Percentiles rank a stretch among this genome's conserved stretches.
phyloP scores from a whole-genome alignment of 2,113 vertebrate species.

The Erythrolamprus reginae region DNA sequence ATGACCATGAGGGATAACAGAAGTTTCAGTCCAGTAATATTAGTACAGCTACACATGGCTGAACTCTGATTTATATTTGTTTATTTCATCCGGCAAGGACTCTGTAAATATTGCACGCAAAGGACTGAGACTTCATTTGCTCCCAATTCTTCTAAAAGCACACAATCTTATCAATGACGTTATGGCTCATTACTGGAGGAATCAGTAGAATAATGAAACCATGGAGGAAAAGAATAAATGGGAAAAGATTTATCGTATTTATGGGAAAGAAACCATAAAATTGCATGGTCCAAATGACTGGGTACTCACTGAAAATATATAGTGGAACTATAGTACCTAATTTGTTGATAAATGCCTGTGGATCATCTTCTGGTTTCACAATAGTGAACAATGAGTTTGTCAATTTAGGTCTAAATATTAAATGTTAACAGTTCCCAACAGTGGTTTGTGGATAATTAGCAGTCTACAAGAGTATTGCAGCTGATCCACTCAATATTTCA shows the following conservation, averaged over 20 bases:
- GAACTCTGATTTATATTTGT: neutral
- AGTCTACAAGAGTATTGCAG: neutral
- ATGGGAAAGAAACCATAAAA: neutral
- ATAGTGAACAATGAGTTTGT: neutral
- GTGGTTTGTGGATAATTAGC: neutral
- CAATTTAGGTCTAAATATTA: neutral
- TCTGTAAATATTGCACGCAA: neutral
- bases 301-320: neutral
- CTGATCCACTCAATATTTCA: neutral
- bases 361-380: neutral
- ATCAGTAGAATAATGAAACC: neutral
- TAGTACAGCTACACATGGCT: neutral
- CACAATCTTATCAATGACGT: neutral
- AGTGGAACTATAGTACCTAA: neutral
- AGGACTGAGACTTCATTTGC: neutral
- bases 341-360: neutral
- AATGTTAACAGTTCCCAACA: neutral
- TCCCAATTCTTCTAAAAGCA: neutral
- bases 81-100: neutral
- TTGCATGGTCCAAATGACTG: neutral
- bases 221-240: neutral
- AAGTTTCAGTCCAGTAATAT: neutral
- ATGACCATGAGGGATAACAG: neutral
- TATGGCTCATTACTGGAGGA: neutral
- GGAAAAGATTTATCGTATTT: neutral